Conservation (phyloP, 2,797 vertebrate species). For the Phrynocephalus guinanensis region DNA sequence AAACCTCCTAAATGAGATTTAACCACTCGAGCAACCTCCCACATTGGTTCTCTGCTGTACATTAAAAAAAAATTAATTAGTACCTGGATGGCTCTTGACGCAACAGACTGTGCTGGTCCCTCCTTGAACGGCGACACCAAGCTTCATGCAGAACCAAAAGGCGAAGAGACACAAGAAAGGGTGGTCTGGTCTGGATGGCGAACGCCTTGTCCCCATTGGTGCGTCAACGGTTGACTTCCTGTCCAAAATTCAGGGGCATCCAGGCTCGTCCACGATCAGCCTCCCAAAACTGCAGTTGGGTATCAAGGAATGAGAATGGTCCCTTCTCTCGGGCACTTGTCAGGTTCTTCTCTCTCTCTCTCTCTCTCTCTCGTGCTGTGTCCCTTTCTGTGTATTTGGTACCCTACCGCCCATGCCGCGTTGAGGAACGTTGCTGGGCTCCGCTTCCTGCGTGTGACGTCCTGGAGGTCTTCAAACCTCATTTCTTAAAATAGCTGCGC, state of each 20-base stretch:
- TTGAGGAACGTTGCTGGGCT: not conserved
- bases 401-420: not conserved
- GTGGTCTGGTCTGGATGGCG: not conserved
- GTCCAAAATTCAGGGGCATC: not conserved
- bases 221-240: not conserved
- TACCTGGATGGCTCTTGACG: not conserved
- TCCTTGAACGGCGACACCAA: rapidly evolving
- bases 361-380: no score
- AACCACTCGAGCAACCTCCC: no score
- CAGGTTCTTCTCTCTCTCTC: no score
- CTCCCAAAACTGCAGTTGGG: not conserved
- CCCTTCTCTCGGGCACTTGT: no score
- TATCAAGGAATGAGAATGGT: rapidly evolving
- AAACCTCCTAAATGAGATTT: not conserved
- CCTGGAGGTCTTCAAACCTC: not conserved
- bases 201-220: no score
- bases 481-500: not conserved
- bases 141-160: not conserved
- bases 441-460: not conserved
- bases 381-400: no score
- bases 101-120: not conserved
- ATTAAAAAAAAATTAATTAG: not conserved
- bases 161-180: not conserved
- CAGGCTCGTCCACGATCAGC: not conserved
- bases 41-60: not conserved